Percentiles rank a stretch among this genome's conserved stretches.
Evolutionary conservation across 2,113 vertebrate species (phyloP).

Genomic region (Dipodomys stephensi): DNA sequence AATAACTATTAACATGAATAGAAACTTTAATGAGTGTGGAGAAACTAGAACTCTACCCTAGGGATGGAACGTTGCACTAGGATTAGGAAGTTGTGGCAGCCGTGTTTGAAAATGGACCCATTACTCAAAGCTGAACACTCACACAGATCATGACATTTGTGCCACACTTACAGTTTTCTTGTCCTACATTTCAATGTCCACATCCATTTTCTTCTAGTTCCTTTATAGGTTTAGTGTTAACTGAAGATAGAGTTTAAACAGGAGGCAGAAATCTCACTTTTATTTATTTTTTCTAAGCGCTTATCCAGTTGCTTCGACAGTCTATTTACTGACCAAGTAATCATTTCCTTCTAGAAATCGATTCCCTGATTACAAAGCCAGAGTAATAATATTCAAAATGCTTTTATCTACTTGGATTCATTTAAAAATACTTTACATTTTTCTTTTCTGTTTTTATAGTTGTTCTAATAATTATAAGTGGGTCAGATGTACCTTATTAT

Average conservation of each 20-base stretch:
- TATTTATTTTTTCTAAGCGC: too few relatives aligned
- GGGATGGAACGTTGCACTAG: background rate
- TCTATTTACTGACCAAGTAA: background rate
- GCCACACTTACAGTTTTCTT: too few relatives aligned
- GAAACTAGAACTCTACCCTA: background rate
- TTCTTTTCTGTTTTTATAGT: background rate
- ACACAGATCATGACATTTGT: too few relatives aligned
- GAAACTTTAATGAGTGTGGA: background rate
- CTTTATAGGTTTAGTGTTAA: slow-evolving; percentile 1
- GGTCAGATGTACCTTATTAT: background rate
- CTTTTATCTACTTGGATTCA: background rate
- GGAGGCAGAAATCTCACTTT: background rate
- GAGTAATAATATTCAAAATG: background rate
- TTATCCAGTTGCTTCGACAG: background rate
- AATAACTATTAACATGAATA: background rate
- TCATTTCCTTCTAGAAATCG: background rate
- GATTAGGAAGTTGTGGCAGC: background rate
- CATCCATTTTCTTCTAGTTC: background rate
- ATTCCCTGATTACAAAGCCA: background rate
- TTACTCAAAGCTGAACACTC: background rate
- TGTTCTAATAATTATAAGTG: background rate
- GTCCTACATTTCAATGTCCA: background rate
- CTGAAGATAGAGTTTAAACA: background rate
- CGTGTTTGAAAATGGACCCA: background rate
- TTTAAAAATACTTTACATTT: background rate